Percentiles rank a stretch among this genome's conserved stretches.
These are phyloP conservation scores for Myotis pilosus DNA, from an alignment of 2,797 vertebrate genomes.

Conservation along the genomic window DNA sequence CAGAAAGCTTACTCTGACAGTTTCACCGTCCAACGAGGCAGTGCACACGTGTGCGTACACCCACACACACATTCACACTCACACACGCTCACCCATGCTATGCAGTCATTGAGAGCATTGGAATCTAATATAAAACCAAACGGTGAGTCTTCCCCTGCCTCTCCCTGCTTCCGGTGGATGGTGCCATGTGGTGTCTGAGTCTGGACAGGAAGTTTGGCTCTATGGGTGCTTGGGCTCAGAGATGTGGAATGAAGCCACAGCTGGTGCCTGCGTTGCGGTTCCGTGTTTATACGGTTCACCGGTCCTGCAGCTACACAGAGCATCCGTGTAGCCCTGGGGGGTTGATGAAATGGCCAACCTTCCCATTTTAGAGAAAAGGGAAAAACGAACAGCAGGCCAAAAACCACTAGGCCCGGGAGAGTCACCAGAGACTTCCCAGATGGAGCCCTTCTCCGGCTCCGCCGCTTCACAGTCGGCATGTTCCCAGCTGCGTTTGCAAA, in stretches of 20 bases:
- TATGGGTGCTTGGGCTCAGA: neutral
- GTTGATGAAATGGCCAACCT: neutral
- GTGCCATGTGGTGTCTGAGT: neutral
- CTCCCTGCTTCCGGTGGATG: neutral
- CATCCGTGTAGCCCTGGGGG: rapidly evolving
- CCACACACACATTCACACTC: neutral
- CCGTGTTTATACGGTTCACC: neutral
- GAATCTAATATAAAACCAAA: neutral
- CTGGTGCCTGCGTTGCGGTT: neutral
- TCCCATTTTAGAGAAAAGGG: neutral
- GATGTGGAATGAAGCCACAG: neutral
- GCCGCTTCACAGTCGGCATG: neutral
- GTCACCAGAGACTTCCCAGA: neutral
- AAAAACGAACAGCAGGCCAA: neutral
- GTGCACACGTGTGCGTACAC: too few relatives aligned
- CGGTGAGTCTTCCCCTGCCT: neutral
- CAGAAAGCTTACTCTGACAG: neutral
- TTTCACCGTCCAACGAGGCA: neutral
- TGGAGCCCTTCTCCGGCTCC: neutral
- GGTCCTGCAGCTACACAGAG: neutral
- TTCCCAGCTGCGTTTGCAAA: neutral
- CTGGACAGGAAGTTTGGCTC: neutral
- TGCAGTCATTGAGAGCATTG: too few relatives aligned
- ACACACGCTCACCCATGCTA: neutral
- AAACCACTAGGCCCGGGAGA: neutral